phyloP scores from a whole-genome alignment of 2,113 vertebrate genomes.

The Nipponia nippon region DNA sequence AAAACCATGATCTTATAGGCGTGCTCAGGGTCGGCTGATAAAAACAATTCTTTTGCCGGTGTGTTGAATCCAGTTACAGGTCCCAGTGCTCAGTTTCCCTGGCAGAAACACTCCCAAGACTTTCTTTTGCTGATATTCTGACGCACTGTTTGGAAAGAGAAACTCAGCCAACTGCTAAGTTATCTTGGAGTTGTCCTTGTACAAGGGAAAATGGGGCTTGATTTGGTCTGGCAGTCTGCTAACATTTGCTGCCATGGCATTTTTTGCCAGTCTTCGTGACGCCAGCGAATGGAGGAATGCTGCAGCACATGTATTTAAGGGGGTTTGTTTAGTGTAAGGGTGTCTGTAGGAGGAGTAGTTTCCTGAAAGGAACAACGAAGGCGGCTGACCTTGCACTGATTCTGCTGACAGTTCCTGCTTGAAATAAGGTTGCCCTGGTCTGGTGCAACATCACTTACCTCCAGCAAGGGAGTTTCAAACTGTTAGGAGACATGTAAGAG shows the following conservation, averaged over 20 bases:
- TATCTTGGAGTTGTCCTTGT: constrained; percentile 47
- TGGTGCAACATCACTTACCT: constrained; percentile 5
- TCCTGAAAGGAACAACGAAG: constrained; percentile 44
- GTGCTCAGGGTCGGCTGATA: background rate
- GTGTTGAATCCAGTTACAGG: background rate
- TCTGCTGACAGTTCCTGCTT: constrained; percentile 33
- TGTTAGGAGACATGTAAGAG: background rate
- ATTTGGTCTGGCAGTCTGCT: constrained; percentile 33
- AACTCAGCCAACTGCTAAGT: background rate
- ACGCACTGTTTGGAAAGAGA: background rate
- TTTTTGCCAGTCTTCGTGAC: constrained; percentile 43
- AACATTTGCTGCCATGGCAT: constrained; percentile 46
- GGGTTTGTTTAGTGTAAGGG: constrained; percentile 23
- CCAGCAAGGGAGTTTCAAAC: background rate
- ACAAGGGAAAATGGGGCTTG: constrained; percentile 23
- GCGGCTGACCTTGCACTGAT: constrained; percentile 3
- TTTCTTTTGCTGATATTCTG: background rate
- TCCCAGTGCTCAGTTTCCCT: background rate
- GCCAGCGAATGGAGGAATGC: background rate
- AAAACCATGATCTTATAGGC: background rate
- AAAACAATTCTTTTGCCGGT: background rate
- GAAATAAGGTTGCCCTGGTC: constrained; percentile 12
- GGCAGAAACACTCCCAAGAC: background rate
- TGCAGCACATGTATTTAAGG: background rate
- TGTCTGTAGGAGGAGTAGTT: constrained; percentile 26